phyloP scores from a whole-genome alignment of 2,113 vertebrate genomes.

The Alectura lathami region DNA sequence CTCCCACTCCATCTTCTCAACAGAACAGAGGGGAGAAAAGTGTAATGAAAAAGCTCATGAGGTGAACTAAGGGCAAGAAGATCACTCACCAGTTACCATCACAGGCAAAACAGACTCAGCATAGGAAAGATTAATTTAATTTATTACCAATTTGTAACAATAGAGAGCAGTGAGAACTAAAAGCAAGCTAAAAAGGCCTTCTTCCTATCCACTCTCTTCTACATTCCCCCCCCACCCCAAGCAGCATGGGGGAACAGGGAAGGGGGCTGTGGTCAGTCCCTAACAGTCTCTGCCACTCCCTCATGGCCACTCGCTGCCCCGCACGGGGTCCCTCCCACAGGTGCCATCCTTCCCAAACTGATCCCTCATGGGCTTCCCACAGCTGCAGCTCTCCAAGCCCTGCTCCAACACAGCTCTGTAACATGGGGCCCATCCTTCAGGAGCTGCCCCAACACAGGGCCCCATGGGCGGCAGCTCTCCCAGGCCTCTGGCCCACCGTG shows the following conservation, averaged over 20 bases:
- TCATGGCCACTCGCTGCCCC: not conserved
- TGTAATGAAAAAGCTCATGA: not conserved
- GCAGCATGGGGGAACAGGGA: not conserved
- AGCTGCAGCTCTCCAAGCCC: not conserved
- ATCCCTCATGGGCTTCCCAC: not conserved
- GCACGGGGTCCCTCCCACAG: not conserved
- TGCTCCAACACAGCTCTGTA: not conserved
- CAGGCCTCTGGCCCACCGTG: too few species aligned
- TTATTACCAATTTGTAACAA: not conserved
- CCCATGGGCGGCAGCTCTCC: too few species aligned
- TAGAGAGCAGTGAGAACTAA: not conserved
- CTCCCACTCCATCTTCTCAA: too few species aligned
- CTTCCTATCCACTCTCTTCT: not conserved
- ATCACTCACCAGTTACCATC: not conserved
- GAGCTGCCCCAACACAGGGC: too few species aligned
- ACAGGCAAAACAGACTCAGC: not conserved
- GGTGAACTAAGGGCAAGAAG: not conserved
- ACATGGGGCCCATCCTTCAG: too few species aligned
- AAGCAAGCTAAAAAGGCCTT: not conserved
- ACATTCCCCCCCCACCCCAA: not conserved
- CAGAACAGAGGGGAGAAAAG: not conserved
- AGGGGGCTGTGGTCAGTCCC: not conserved
- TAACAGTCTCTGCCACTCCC: not conserved
- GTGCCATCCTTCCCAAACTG: not conserved
- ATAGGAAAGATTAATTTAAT: not conserved